Percentiles rank a stretch among this genome's conserved stretches.
These are phyloP conservation scores for Sclerodermus sp. DNA, from an alignment of 2,888 invertebrate species.

Conservation along the genomic window DNA sequence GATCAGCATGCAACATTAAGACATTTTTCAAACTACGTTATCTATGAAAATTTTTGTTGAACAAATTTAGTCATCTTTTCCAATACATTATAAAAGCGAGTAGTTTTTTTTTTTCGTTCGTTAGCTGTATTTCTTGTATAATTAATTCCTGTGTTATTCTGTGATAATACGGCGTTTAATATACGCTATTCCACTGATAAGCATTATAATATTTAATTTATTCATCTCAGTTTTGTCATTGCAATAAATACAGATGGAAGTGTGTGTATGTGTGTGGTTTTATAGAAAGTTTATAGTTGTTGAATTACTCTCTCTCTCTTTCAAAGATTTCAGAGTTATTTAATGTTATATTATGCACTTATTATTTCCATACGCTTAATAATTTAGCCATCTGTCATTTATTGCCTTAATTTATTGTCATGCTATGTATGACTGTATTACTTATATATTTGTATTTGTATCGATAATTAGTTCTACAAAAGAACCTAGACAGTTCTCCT, in stretches of 20 bases:
- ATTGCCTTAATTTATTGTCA: conserved; percentile 25
- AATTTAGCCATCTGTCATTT: conserved; percentile 29
- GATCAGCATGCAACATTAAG: no score
- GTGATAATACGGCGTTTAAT: conserved; percentile 33
- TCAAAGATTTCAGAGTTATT: not conserved
- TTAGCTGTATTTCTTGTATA: no score
- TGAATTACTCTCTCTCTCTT: no score
- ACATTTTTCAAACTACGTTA: no score
- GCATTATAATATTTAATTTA: conserved; percentile 34
- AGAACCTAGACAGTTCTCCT: conserved; percentile 13
- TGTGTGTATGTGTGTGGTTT: not conserved
- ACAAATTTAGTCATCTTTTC: not conserved
- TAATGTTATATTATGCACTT: not conserved
- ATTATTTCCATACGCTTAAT: not conserved
- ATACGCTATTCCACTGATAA: conserved; percentile 27
- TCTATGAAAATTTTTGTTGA: not conserved
- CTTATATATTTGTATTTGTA: conserved; percentile 34
- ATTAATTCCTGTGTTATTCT: conserved; percentile 35
- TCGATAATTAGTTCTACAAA: conserved; percentile 20
- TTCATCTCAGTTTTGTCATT: conserved; percentile 30
- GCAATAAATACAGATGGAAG: conserved; percentile 32
- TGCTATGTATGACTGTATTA: conserved; percentile 31
- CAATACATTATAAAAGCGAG: not conserved
- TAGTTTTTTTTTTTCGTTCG: not conserved
- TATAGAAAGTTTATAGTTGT: no score